Base-by-base conservation (phyloP, 2,888 invertebrate genomes). In the Steromphala cineraria region DNA sequence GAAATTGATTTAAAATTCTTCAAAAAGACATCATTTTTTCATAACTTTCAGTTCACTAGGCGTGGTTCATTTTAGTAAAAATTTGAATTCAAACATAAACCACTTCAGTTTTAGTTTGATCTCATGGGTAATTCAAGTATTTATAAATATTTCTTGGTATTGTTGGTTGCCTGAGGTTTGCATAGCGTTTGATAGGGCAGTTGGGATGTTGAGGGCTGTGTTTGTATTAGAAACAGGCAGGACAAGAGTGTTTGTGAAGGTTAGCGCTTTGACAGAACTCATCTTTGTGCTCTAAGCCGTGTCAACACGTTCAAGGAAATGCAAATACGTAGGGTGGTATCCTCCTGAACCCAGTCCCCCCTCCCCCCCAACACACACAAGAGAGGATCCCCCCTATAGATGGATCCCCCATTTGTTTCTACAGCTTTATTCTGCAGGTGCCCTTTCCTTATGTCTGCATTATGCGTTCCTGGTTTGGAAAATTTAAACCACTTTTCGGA, bases 241-340 rank as follows among this genome's bases (percentile, higher is more conserved):
- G 71, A 71, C 71, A 71, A 36, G n/a, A 10, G n/a, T 71, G 71
- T 71, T 71, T 71, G 31, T 36, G 19, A 13, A 40, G 36, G 36
- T 71, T 71, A 36, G 36, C 71, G n/a, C 36, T 40, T n/a, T 36
- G 40, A 71, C 71, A 71, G 71, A 71, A 71, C 71, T 36, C 36
- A 40, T 17, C 71, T 71, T 71, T 71, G 71, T 71, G 24, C 71
- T 36, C 36, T 71, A 31, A 71, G 31, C 40, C 71, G 36, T 31
- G 71, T 71, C 28, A 71, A 71, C 71, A 71, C 10, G 19, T 19
- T 36, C 71, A 71, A 71, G 71, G 71, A 71, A 71, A 71, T 71
- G 19, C 71, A 71, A 71, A 71, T 71, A 71, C 31, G 36, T 36
- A 71, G 71, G 71, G 71, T 31, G n/a, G 40, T 31, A n/a, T 36